Base-by-base conservation (phyloP, 2,113 vertebrate species). In the Blennius ocellaris region DNA sequence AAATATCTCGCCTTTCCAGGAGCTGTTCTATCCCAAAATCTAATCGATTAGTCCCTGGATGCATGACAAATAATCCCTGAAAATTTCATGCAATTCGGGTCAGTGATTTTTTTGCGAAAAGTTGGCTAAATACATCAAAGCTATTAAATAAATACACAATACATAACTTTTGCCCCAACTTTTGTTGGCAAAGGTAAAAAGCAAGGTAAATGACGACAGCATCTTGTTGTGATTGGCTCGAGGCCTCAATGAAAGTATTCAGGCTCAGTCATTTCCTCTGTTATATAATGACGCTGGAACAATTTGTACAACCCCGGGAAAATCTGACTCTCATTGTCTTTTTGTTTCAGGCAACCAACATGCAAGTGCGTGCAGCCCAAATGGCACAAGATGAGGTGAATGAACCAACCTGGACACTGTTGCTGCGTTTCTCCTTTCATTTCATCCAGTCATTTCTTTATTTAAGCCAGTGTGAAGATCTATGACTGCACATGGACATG, bases 351-450 rank as follows among this genome's bases (percentile, higher is more conserved):
- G 90, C 90, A 0, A 93, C 81, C 66, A 85, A 90, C 47, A 21
- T 81, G 11, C 87, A 93, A 44, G 83, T 83, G 44, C 90, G 88
- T 64, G 90, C 91, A 43, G 92, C 92, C 39, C 92, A 94, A 76
- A 75, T 98, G 56, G 96, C 96, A 0, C 96, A 97, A 72, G 97
- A 99, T 86, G 97, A 98, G 95, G 97, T 99, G 60, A 89, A 94
- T 50, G 47, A 39, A 4, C 11, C 64, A 55, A 9, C 76, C 67
- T 61, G 43, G 45, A 76, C 84, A 70, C 40, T 51, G 21, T 30
- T 30, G 21, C 21, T 30, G 21, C 21, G 4, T 30, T 30, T 30
- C 21, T 30, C 21, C 2, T 30, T 30, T 30, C 2, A 30, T 30
- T 49, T 55, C 63, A 30, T 73, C 6, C 5, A 6, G 5, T 14